A percentile compares a stretch with the other conserved stretches of the same genome.
These are phyloP conservation scores for Drosophila cyrtoloma DNA, from an alignment of 2,888 invertebrate genomes.

Conservation along the genomic window DNA sequence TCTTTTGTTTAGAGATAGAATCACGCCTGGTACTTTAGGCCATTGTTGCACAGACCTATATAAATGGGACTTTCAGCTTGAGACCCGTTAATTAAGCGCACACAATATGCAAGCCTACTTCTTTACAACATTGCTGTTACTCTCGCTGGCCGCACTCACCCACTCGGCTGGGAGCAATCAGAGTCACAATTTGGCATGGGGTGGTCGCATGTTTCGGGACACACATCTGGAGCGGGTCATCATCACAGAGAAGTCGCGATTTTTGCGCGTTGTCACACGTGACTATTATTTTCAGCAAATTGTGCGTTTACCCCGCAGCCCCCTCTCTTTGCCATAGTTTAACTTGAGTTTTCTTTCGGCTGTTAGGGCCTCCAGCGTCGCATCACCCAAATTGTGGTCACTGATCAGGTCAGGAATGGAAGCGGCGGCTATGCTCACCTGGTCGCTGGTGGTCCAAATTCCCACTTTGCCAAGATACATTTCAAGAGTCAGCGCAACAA, in stretches of 20 bases:
- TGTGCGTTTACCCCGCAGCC: conserved; percentile 30
- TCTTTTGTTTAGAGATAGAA: not conserved
- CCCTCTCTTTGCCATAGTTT: not conserved
- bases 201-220: conserved; percentile 59
- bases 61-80: conserved; percentile 26
- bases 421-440: conserved; percentile 85
- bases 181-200: conserved; percentile 71
- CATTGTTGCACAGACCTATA: conserved; percentile 36
- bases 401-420: conserved; percentile 85
- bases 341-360: not conserved
- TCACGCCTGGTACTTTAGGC: not conserved
- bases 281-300: conserved; percentile 58
- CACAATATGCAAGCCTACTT: conserved; percentile 50
- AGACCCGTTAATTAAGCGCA: conserved; percentile 12
- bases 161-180: conserved; percentile 32
- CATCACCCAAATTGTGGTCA: conserved; percentile 83
- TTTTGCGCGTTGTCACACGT: conserved; percentile 59
- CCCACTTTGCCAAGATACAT: conserved; percentile 80
- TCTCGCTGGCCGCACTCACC: conserved; percentile 18
- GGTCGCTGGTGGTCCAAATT: conserved; percentile 84
- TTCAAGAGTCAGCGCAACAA: conserved; percentile 85
- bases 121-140: conserved; percentile 27
- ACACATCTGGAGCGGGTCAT: conserved; percentile 59
- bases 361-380: conserved; percentile 23
- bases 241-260: conserved; percentile 58